These are phyloP conservation scores for Phataginus tricuspis DNA, from an alignment of 2,797 vertebrate genomes.

Conservation along the genomic window DNA sequence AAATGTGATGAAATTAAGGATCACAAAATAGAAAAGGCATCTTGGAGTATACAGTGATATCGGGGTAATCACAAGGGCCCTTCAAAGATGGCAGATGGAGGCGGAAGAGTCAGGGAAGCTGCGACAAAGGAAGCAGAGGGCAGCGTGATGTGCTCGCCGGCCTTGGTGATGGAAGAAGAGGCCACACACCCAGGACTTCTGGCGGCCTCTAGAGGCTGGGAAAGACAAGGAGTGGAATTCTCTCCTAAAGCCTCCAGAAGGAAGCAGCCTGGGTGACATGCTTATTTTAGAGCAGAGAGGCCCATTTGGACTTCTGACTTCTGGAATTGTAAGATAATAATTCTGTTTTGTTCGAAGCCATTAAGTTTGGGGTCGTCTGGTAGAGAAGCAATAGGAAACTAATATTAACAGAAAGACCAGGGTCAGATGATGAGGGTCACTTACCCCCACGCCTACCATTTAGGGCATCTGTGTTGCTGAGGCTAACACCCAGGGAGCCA, in stretches of 20 bases:
- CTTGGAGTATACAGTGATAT: not conserved
- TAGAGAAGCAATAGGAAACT: not conserved
- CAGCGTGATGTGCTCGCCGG: accelerated
- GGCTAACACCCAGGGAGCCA: not conserved
- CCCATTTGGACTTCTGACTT: not conserved
- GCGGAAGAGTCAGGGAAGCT: not conserved
- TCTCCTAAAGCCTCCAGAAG: not conserved
- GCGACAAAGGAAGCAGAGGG: not conserved
- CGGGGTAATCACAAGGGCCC: not conserved
- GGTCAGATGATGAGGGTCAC: not conserved
- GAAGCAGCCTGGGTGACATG: not conserved
- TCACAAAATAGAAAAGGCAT: not conserved
- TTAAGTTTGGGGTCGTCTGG: not conserved
- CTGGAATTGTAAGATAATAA: not conserved
- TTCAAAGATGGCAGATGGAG: not conserved
- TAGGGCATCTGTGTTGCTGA: not conserved
- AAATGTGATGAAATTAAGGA: not conserved
- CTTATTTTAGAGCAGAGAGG: not conserved
- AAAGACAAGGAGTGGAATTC: not conserved
- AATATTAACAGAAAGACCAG: not conserved
- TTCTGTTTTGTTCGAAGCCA: not conserved
- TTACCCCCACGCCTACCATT: not conserved
- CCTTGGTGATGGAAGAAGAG: not conserved
- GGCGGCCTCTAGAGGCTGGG: not conserved
- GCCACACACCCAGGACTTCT: not conserved